Evolutionary conservation across 2,113 vertebrate species (phyloP).

Genomic region (Agapornis roseicollis): DNA sequence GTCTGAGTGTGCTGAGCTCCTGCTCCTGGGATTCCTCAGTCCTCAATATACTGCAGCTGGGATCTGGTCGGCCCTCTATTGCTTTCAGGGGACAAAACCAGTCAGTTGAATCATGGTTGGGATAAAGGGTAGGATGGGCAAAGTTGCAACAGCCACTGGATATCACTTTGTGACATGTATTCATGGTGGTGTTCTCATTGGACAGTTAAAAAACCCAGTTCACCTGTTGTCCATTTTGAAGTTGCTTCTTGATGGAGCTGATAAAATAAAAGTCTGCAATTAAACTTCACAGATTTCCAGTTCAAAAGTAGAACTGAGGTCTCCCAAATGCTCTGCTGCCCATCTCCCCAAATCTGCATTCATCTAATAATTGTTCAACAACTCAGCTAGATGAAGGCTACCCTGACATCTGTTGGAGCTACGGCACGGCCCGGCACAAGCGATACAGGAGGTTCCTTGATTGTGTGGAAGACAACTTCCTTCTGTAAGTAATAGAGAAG

Average conservation of each 20-base stretch:
- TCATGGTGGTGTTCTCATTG: not conserved
- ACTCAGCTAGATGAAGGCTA: not conserved
- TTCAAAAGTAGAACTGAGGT: not conserved
- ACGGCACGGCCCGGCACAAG: too few relatives aligned
- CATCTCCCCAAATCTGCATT: not conserved
- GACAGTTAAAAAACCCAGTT: not conserved
- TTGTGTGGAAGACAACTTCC: too few relatives aligned
- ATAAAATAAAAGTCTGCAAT: not conserved
- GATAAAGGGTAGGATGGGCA: not conserved
- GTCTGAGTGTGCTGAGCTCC: not conserved
- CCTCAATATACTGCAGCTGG: not conserved
- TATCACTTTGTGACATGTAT: not conserved
- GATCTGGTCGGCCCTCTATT: not conserved
- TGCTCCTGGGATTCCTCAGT: not conserved
- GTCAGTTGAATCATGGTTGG: not conserved
- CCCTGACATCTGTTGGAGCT: too few relatives aligned
- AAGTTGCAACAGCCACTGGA: not conserved
- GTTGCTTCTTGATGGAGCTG: not conserved
- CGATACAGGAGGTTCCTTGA: too few relatives aligned
- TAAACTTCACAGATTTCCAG: not conserved
- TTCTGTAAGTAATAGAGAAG: too few relatives aligned
- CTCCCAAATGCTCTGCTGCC: not conserved
- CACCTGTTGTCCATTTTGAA: not conserved
- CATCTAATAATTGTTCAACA: not conserved
- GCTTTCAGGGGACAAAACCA: not conserved